phyloP scores from a whole-genome alignment of 2,797 vertebrate genomes.

The Erethizon dorsatum region DNA sequence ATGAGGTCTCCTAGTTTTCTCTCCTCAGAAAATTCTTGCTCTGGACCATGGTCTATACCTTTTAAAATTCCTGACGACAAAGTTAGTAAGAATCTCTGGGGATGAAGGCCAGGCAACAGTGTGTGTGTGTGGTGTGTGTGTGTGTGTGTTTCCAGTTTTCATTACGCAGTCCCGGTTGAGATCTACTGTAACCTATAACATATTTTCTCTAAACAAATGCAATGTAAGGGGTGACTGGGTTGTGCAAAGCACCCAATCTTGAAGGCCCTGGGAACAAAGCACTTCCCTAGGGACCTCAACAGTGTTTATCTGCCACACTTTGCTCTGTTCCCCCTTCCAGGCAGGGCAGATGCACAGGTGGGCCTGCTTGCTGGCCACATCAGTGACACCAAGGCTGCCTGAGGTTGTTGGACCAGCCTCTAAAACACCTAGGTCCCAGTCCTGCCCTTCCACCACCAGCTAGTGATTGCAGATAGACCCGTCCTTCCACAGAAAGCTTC shows the following conservation, averaged over 20 bases:
- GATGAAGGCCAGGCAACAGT: neutral
- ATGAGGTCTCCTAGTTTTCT: no score
- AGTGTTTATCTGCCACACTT: neutral
- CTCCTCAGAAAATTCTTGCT: no score
- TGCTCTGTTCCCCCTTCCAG: neutral
- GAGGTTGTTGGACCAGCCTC: neutral
- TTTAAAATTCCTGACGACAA: neutral
- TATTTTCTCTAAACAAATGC: neutral
- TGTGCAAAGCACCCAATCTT: neutral
- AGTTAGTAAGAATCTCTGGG: neutral
- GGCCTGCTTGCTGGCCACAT: neutral
- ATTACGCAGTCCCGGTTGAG: neutral
- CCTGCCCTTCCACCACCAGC: neutral
- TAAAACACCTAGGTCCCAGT: neutral
- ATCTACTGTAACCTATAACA: neutral
- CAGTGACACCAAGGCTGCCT: no score
- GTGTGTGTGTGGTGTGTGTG: no score
- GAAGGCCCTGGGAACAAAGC: neutral
- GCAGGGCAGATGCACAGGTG: neutral
- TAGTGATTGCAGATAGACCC: neutral
- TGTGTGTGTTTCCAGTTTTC: neutral
- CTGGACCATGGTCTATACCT: no score
- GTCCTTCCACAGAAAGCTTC: neutral
- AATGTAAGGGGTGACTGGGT: neutral
- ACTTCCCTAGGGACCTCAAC: neutral